Base-by-base conservation (phyloP, 1,140 invertebrate genomes). In the Thalassaphorura encarpata region DNA sequence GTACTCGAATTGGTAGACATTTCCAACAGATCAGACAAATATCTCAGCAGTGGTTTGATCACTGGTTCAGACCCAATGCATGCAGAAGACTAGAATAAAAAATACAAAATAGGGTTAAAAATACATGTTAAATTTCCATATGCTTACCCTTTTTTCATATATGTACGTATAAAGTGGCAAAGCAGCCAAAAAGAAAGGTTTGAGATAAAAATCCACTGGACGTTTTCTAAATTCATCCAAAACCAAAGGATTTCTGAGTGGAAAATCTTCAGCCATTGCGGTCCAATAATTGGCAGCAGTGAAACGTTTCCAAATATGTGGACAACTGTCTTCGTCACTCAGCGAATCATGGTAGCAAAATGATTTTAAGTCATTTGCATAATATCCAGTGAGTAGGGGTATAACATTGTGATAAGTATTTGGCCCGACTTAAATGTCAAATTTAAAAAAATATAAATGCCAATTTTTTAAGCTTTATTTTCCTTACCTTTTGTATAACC, bases 371-470 rank as follows among this genome's bases (percentile, higher is more conserved):
- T 83, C 83, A 2, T 72, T 69, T 18, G 8, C 62, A 31, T 70
- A 76, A 19, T 81, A 66, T 0, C 86, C 86, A 1, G 80, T 80
- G 1, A 89, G 68, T 8, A 85, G 71, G 0, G 86, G 79, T 0
- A 86, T 75, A 24, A 90, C 61, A 69, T 91, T 90, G 0, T 85
- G 84, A 67, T 84, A 89, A 0, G 87, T 89, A 66, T 89, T n/a
- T n/a, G n/a, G n/a, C n/a, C n/a, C n/a, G n/a, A n/a, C n/a, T n/a
- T n/a, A n/a, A n/a, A n/a, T n/a, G n/a, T n/a, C n/a, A n/a, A n/a
- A n/a, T n/a, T n/a, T n/a, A n/a, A n/a, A n/a, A n/a, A n/a, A n/a
- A n/a, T n/a, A n/a, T n/a, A n/a, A n/a, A n/a, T n/a, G n/a, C n/a
- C n/a, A n/a, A n/a, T n/a, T n/a, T n/a, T n/a, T n/a, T n/a, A n/a